phyloP scores from a whole-genome alignment of 2,113 vertebrate species.

The Protobothrops mucrosquamatus region DNA sequence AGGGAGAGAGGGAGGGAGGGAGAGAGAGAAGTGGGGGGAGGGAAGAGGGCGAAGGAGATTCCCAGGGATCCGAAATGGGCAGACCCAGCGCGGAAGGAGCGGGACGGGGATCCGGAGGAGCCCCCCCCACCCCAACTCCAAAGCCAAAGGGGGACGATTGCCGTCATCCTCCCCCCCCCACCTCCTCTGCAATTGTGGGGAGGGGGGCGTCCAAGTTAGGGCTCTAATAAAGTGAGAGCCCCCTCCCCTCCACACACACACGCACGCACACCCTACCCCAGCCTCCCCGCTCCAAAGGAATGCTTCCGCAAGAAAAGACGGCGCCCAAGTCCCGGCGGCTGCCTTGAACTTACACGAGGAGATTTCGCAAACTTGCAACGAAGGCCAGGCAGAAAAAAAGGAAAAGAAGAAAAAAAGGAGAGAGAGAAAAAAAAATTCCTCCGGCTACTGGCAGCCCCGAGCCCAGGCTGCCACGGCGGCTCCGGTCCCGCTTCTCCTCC shows the following conservation, averaged over 20 bases:
- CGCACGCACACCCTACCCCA: not conserved
- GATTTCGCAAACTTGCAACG: not conserved
- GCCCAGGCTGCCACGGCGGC: not conserved
- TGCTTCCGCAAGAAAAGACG: not conserved
- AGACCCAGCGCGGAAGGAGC: not conserved
- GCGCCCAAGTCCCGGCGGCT: not conserved
- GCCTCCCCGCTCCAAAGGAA: not conserved
- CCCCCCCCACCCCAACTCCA: not conserved
- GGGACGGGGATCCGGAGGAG: not conserved
- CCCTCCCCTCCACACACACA: too few species aligned
- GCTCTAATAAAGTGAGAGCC: not conserved
- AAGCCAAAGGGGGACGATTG: not conserved
- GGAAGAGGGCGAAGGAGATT: too few species aligned
- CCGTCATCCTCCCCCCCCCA: not conserved
- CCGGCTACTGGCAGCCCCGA: not conserved
- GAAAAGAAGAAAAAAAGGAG: rapidly evolving
- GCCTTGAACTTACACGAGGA: not conserved
- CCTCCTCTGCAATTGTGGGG: not conserved
- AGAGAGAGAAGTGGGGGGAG: too few species aligned
- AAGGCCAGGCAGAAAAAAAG: not conserved
- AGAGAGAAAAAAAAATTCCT: not conserved
- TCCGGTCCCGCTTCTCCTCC: too few species aligned
- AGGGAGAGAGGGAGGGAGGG: too few species aligned
- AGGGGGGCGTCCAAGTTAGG: not conserved
- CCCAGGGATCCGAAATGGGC: not conserved